Percentiles rank a stretch among this genome's conserved stretches.
Conservation (phyloP, 2,888 invertebrate genomes). For the Orthosia gothica region DNA sequence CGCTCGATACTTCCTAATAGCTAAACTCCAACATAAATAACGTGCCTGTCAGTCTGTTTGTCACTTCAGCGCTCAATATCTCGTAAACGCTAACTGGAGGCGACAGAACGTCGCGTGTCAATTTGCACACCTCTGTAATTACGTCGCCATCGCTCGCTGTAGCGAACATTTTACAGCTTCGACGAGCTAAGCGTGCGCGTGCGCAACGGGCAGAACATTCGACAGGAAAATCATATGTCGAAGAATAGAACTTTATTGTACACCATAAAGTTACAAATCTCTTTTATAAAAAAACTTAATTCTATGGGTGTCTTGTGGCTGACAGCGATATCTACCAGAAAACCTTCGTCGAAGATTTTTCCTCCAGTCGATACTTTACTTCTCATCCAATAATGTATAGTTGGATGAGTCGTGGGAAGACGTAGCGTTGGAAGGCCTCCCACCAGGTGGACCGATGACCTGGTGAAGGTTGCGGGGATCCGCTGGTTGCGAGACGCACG, state of each 20-base stretch:
- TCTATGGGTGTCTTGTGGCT: no score
- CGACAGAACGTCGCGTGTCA: conserved; percentile 34
- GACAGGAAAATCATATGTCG: not conserved
- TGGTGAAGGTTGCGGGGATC: no score
- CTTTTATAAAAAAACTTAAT: no score
- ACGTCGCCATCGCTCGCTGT: conserved; percentile 2
- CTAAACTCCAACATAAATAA: not conserved
- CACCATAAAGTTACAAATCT: no score
- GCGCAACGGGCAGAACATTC: conserved; percentile 5
- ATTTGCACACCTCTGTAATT: conserved; percentile 45
- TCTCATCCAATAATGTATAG: not conserved
- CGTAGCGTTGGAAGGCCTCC: no score
- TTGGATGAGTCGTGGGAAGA: no score
- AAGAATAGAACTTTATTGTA: no score
- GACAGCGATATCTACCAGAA: no score
- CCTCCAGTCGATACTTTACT: not conserved
- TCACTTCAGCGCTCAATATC: conserved; percentile 11
- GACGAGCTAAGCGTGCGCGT: not conserved
- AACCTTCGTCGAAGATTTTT: no score
- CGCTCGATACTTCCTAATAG: not conserved
- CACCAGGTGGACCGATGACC: no score
- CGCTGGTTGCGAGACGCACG: no score
- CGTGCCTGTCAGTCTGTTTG: conserved; percentile 26
- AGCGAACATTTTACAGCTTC: not conserved
- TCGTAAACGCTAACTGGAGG: conserved; percentile 23